Evolutionary conservation across 2,113 vertebrate species (phyloP).

Genomic region (Thamnophis sirtalis): DNA sequence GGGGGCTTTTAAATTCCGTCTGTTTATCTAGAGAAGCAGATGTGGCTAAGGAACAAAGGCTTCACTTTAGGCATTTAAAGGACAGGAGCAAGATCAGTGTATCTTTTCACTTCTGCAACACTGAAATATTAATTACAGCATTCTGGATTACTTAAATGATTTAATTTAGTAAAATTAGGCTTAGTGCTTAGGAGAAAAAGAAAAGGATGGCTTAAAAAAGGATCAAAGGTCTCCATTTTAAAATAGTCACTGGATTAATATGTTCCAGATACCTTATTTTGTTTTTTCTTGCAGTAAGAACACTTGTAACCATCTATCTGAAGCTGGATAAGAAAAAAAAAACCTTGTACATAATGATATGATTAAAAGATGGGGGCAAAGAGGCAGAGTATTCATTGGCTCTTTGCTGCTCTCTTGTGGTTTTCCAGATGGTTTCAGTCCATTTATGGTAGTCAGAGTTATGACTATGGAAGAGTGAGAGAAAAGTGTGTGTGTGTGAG

Average conservation of each 20-base stretch:
- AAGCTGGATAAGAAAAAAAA: background rate
- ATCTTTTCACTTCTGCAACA: slow-evolving; percentile 18
- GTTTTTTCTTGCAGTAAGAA: background rate
- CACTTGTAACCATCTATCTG: background rate
- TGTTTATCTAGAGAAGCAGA: slow-evolving; percentile 49
- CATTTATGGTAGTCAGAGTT: background rate
- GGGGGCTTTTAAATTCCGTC: slow-evolving; percentile 51
- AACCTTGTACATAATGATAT: background rate
- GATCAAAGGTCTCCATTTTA: slow-evolving; percentile 14
- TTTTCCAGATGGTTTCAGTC: background rate
- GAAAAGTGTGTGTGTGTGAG: background rate
- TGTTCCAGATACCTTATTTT: background rate
- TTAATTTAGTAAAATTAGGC: background rate
- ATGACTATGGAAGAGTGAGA: background rate
- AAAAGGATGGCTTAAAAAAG: background rate
- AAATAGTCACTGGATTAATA: slow-evolving; percentile 27
- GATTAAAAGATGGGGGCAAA: background rate
- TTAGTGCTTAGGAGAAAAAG: background rate
- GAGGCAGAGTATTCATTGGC: background rate
- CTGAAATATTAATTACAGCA: background rate
- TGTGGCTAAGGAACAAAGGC: slow-evolving; percentile 26
- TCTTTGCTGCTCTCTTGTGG: background rate
- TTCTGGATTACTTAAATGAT: background rate
- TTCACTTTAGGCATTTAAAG: slow-evolving; percentile 44
- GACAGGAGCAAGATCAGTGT: slow-evolving; percentile 21